Percentiles rank a stretch among this genome's conserved stretches.
Evolutionary conservation across 2,113 vertebrate genomes (phyloP).

Genomic region (Epinephelus lanceolatus): DNA sequence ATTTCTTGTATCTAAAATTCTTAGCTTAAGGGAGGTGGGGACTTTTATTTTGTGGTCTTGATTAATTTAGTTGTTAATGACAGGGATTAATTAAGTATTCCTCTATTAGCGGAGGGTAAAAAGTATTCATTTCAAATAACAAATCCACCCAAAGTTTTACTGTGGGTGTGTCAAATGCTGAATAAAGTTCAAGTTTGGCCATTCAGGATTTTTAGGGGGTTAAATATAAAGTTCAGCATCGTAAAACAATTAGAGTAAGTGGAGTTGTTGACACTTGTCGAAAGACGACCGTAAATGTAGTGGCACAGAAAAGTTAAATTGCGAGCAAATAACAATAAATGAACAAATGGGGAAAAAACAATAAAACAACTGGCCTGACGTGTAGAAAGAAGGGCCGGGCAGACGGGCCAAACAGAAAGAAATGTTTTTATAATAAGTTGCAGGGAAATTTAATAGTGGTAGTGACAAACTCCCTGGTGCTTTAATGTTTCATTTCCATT

Average conservation of each 20-base stretch:
- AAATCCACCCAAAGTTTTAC: neutral
- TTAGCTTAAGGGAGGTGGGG: no score
- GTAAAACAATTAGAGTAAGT: neutral
- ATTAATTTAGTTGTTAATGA: constrained; percentile 14
- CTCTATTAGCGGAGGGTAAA: neutral
- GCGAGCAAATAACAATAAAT: constrained; percentile 24
- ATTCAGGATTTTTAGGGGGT: neutral
- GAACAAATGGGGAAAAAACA: constrained; percentile 12
- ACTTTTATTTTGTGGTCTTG: neutral
- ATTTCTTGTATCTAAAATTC: neutral
- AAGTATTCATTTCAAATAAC: neutral
- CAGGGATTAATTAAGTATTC: neutral
- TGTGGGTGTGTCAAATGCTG: neutral
- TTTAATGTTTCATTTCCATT: constrained; percentile 63
- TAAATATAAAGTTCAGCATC: neutral
- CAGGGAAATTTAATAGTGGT: constrained; percentile 44
- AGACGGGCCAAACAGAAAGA: neutral
- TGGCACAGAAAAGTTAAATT: neutral
- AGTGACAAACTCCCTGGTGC: constrained; percentile 60
- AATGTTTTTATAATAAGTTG: constrained; percentile 21
- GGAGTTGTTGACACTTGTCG: neutral
- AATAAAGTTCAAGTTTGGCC: neutral
- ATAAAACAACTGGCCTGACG: constrained; percentile 21
- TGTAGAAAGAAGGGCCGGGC: neutral
- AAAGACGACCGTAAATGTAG: neutral